Base-by-base conservation (phyloP, 2,888 invertebrate species). In the Macaria notata region DNA sequence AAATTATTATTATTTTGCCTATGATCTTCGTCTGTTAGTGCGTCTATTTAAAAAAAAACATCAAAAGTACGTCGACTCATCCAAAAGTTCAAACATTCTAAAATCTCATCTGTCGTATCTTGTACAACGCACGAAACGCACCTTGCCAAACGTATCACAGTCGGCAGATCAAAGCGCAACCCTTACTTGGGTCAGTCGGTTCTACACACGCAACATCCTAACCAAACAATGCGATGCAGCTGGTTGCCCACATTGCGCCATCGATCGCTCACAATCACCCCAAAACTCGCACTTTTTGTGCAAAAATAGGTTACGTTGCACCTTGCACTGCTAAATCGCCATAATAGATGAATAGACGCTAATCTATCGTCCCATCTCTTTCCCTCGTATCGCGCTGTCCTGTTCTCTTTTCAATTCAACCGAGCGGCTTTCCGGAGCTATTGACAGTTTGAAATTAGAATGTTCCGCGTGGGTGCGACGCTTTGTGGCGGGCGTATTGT, bases 391-490 rank as follows among this genome's bases (percentile, higher is more conserved):
- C 66, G 62, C 53, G 65, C 53, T 67, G 65, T 83, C 83, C 71
- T 75, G 73, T 76, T 83, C 82, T 71, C 75, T 75, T 77, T 83
- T 77, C 76, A 78, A 81, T 79, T 75, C 72, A 73, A 70, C 73
- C 73, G 68, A 63, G 66, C 74, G 75, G 78, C 79, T 83, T 84
- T 83, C 83, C 84, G 81, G 77, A 76, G 81, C 81, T 82, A 81
- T 84, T 83, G 85, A 84, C 84, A 84, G 81, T 86, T 84, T 78
- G 81, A 81, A 83, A 86, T 83, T 83, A 83, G 82, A 83, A 82
- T 81, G 85, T 86, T 83, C 86, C 81, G 88, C 88, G 88, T 86
- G 88, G 88, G 86, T 86, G 88, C 79, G 76, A 84, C 78, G 77
- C 78, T 85, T 86, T 86, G 86, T 87, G 68, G 67, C 79, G 31